Evolutionary conservation across 2,113 vertebrate genomes (phyloP).

Genomic region (Forbesichthys agassizii): DNA sequence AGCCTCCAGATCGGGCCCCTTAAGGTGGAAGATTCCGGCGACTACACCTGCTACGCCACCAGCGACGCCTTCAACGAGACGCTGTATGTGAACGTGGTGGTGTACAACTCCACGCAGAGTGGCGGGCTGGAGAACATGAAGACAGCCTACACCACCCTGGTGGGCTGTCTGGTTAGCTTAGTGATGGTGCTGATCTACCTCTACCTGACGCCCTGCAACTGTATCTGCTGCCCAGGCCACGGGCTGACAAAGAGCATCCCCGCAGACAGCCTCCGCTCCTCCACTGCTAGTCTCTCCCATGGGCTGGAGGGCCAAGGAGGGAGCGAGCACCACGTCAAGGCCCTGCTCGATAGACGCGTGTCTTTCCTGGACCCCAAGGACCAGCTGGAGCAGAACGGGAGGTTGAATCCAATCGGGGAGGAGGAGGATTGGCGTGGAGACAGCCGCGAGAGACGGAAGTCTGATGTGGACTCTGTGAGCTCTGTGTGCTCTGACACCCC

Average conservation of each 20-base stretch:
- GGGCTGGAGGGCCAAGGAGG: conserved; percentile 72
- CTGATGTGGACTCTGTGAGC: conserved; percentile 88
- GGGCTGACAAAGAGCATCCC: conserved; percentile 77
- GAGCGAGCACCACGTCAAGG: conserved; percentile 42
- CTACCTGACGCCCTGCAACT: conserved; percentile 91
- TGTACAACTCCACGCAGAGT: conserved; percentile 84
- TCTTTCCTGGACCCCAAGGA: conserved; percentile 75
- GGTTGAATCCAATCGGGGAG: conserved; percentile 82
- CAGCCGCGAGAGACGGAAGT: conserved; percentile 81
- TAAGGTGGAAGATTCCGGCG: conserved; percentile 81
- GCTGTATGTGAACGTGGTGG: conserved; percentile 85
- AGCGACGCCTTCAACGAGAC: conserved; percentile 90
- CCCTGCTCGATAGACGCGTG: conserved; percentile 71
- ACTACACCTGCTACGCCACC: conserved; percentile 88
- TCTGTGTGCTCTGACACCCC: conserved; percentile 93
- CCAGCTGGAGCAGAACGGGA: conserved; percentile 86
- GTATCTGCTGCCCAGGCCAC: conserved; percentile 79
- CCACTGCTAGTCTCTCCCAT: conserved; percentile 85
- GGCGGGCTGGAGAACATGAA: conserved; percentile 88
- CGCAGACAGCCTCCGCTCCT: conserved; percentile 89
- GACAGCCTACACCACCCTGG: conserved; percentile 94
- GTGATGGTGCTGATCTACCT: conserved; percentile 94
- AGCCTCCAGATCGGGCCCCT: conserved; percentile 80
- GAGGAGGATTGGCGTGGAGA: conserved; percentile 67
- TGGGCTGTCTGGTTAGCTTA: conserved; percentile 89